Evolutionary conservation across 2,113 vertebrate genomes (phyloP).

Genomic region (Pseudolaguvia tuberculata): DNA sequence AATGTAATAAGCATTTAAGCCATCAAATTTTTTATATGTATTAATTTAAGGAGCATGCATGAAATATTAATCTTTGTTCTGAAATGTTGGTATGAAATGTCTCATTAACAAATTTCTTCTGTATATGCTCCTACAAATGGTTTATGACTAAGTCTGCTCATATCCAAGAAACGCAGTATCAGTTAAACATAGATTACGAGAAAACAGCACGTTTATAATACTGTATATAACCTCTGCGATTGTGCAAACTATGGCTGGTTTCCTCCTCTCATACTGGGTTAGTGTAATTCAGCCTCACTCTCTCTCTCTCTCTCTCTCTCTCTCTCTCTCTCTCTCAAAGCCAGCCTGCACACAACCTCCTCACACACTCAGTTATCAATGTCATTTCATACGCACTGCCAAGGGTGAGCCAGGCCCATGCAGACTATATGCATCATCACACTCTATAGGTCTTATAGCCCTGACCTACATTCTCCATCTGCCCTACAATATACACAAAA

Average conservation of each 20-base stretch:
- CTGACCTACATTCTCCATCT: conserved; percentile 6
- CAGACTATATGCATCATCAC: background rate
- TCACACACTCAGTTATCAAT: background rate
- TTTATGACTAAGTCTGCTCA: background rate
- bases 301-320: background rate
- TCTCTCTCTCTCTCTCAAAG: background rate
- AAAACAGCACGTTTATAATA: background rate
- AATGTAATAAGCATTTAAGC: too few relatives aligned
- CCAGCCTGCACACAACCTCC: conserved; percentile 19
- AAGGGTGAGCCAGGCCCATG: conserved; percentile 7
- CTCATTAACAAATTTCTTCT: background rate
- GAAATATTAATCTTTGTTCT: background rate
- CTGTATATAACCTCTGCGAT: background rate
- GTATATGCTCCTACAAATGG: background rate
- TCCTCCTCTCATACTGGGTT: conserved; percentile 26
- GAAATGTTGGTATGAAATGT: background rate
- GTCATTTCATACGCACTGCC: background rate
- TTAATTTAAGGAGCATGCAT: background rate
- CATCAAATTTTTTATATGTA: too few relatives aligned
- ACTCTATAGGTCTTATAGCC: background rate
- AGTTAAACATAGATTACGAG: conserved; percentile 3
- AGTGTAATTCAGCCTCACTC: conserved; percentile 34
- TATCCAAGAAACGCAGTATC: background rate
- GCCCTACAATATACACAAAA: conserved; percentile 1
- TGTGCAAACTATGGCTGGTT: conserved; percentile 8